Conservation (phyloP, 2,888 invertebrate genomes). For the Silvanus unidentatus region DNA sequence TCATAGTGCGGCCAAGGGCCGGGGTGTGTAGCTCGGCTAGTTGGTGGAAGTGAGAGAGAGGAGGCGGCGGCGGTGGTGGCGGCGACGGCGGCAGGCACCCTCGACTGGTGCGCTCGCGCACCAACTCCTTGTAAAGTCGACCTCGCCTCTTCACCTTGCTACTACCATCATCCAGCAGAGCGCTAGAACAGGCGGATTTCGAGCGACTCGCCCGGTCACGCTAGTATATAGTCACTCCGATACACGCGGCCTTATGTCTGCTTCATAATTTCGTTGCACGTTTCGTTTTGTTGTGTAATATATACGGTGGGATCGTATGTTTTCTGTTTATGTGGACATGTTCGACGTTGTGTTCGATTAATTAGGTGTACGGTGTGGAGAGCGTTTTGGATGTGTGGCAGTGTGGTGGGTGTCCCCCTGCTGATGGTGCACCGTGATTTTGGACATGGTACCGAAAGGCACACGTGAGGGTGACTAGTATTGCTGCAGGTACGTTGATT, state of each 20-base stretch:
- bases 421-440: no score
- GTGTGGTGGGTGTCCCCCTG: no score
- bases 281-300: background rate
- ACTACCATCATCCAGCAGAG: slow-evolving; percentile 16
- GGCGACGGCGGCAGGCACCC: slow-evolving; percentile 6
- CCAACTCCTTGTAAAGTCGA: slow-evolving; percentile 19
- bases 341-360: slow-evolving; percentile 1
- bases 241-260: slow-evolving; percentile 4
- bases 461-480: no score
- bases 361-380: background rate
- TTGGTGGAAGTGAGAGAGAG: background rate
- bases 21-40: background rate
- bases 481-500: no score
- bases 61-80: slow-evolving; percentile 2
- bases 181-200: slow-evolving; percentile 10
- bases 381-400: background rate
- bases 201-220: slow-evolving; percentile 9
- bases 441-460: no score
- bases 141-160: slow-evolving; percentile 36
- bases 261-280: slow-evolving; percentile 4
- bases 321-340: background rate
- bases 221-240: slow-evolving; percentile 6
- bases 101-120: slow-evolving; percentile 8
- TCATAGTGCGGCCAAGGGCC: no score
- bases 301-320: no score